A percentile compares a stretch with the other conserved stretches of the same genome.
These are phyloP conservation scores for Archocentrus centrarchus DNA, from an alignment of 2,113 vertebrate species.

Conservation along the genomic window DNA sequence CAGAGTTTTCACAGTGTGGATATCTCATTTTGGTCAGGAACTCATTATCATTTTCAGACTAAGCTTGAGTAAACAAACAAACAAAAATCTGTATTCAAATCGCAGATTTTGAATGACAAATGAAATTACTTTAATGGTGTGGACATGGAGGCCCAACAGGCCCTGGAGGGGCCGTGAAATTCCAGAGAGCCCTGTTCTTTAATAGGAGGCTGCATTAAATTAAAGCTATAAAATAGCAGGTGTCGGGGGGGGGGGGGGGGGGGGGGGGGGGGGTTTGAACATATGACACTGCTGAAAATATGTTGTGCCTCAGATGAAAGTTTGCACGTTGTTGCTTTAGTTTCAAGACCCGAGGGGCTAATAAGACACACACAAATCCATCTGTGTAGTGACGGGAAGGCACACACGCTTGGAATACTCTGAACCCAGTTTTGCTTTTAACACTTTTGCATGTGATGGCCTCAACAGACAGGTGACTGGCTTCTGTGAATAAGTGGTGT, in stretches of 20 bases:
- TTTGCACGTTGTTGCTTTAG: background rate
- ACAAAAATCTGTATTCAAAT: slow-evolving; percentile 19
- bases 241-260: too few species aligned
- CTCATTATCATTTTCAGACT: slow-evolving; percentile 42
- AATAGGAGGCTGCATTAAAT: background rate
- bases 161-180: background rate
- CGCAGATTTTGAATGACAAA: slow-evolving; percentile 36
- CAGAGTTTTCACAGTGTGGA: slow-evolving; percentile 3
- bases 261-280: background rate
- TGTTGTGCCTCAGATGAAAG: background rate
- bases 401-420: background rate
- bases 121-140: slow-evolving; percentile 27
- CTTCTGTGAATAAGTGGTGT: slow-evolving; percentile 22
- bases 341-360: slow-evolving; percentile 3
- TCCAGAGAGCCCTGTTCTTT: slow-evolving; percentile 2
- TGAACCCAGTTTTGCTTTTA: background rate
- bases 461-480: background rate
- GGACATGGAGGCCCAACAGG: slow-evolving; percentile 21
- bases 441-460: background rate
- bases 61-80: background rate
- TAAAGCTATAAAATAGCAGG: background rate
- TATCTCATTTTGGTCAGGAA: slow-evolving; percentile 26
- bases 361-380: background rate
- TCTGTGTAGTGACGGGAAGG: background rate
- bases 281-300: background rate